A percentile compares a stretch with the other conserved stretches of the same genome.
Conservation (phyloP, 2,888 invertebrate species). For the Platypus cylindrus region DNA sequence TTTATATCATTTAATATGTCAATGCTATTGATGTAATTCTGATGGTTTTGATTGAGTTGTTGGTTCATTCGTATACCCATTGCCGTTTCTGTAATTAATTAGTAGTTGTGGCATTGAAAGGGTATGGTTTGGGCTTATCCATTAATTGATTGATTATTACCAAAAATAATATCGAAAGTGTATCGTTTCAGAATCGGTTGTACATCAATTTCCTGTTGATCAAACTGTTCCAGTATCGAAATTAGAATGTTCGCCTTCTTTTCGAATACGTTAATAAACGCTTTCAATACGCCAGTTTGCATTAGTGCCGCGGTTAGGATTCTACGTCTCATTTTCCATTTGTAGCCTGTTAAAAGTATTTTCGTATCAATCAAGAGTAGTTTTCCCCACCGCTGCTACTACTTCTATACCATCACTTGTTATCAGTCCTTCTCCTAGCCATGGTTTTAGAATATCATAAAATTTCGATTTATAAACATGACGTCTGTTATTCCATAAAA, state of each 20-base stretch:
- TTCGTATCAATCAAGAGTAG: too few relatives aligned
- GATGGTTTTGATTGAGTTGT: slow-evolving; percentile 4
- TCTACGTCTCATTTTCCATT: slow-evolving; percentile 12
- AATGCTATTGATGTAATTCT: slow-evolving; percentile 8
- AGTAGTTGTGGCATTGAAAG: background rate
- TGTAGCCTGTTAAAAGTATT: slow-evolving; percentile 6
- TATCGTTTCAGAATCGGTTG: slow-evolving; percentile 10
- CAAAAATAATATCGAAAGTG: slow-evolving; percentile 12
- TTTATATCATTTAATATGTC: slow-evolving; percentile 10
- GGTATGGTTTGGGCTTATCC: background rate
- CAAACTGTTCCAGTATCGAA: slow-evolving; percentile 2
- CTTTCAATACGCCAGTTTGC: slow-evolving; percentile 5
- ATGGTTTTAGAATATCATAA: slow-evolving; percentile 9
- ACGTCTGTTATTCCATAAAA: slow-evolving; percentile 9
- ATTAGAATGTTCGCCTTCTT: slow-evolving; percentile 9
- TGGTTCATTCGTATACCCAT: slow-evolving; percentile 9
- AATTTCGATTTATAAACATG: slow-evolving; percentile 7
- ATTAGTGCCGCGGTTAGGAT: slow-evolving; percentile 9
- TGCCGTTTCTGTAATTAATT: slow-evolving; percentile 12
- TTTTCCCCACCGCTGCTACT: too few relatives aligned
- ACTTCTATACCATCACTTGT: slow-evolving; percentile 10
- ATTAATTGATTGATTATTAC: slow-evolving; percentile 2
- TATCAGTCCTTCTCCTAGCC: slow-evolving; percentile 12
- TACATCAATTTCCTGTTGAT: slow-evolving; percentile 6
- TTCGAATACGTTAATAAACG: slow-evolving; percentile 10